phyloP scores from a whole-genome alignment of 2,113 vertebrate genomes.

The Chaenogobius annularis region DNA sequence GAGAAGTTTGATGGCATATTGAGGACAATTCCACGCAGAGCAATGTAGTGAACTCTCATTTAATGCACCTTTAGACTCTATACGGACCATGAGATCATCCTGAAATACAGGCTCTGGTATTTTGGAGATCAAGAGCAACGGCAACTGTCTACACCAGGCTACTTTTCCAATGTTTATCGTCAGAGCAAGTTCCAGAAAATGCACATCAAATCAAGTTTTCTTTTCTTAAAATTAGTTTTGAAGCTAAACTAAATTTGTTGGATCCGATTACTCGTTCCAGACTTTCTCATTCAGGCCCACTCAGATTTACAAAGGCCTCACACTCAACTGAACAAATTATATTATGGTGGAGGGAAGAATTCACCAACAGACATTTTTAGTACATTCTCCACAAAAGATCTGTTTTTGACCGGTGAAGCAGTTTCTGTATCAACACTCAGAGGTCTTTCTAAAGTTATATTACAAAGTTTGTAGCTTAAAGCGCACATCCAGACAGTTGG shows the following conservation, averaged over 20 bases:
- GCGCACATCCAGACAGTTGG: conserved; percentile 21
- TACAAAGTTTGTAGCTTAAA: conserved; percentile 23
- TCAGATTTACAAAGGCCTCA: background rate
- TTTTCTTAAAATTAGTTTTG: background rate
- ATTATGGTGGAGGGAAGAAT: background rate
- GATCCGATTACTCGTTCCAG: background rate
- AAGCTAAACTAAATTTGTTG: background rate
- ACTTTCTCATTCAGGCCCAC: background rate
- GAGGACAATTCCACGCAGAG: too few relatives aligned
- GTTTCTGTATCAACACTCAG: background rate
- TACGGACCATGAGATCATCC: background rate
- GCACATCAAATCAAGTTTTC: background rate
- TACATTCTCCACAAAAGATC: background rate
- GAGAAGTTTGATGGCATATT: too few relatives aligned
- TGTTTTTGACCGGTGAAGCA: background rate
- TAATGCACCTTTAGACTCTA: background rate
- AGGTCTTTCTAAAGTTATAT: conserved; percentile 7
- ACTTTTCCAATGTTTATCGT: background rate
- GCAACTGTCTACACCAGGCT: background rate
- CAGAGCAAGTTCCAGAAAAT: background rate
- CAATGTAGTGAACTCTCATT: too few relatives aligned
- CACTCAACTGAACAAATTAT: background rate
- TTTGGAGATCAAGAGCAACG: background rate
- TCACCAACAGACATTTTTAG: background rate
- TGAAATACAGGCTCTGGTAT: background rate